These are phyloP conservation scores for Trachymyrmex septentrionalis DNA, from an alignment of 1,140 invertebrate genomes.

Conservation along the genomic window DNA sequence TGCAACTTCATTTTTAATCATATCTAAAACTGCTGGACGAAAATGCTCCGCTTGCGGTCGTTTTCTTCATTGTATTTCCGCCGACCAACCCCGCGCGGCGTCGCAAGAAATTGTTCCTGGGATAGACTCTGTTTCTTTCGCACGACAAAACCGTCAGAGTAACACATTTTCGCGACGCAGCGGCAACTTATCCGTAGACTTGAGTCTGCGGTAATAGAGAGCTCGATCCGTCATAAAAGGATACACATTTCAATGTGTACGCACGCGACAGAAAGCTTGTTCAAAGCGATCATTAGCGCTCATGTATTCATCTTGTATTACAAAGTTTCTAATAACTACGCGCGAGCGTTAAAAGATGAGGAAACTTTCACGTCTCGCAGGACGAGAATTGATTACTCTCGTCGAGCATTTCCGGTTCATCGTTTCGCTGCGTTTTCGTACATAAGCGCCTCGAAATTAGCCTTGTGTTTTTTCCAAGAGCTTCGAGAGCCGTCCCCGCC, in stretches of 20 bases:
- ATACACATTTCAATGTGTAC: constrained; percentile 49
- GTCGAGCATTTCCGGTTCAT: constrained; percentile 34
- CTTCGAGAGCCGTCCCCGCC: constrained; percentile 24
- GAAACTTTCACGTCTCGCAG: background rate
- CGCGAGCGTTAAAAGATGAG: constrained; percentile 3
- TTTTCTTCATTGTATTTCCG: constrained; percentile 36
- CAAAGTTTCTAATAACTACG: constrained; percentile 33
- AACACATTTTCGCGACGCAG: constrained; percentile 12
- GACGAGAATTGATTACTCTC: constrained; percentile 29
- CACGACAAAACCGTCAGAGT: background rate
- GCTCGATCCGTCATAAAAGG: constrained; percentile 27
- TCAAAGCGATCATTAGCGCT: constrained; percentile 33
- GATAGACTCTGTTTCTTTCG: constrained; percentile 41
- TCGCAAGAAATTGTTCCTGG: constrained; percentile 42
- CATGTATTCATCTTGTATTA: constrained; percentile 14
- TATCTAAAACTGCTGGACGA: constrained; percentile 40
- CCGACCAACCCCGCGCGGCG: background rate
- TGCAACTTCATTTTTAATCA: constrained; percentile 58
- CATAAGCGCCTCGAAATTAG: constrained; percentile 36
- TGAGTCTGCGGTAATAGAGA: background rate
- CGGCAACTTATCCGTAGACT: background rate
- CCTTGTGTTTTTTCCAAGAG: constrained; percentile 17
- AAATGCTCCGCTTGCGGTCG: constrained; percentile 14
- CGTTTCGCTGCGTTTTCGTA: background rate
- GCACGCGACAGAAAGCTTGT: constrained; percentile 18